Conservation (phyloP, 2,113 vertebrate genomes). For the Chamaetylas fuelleborni region DNA sequence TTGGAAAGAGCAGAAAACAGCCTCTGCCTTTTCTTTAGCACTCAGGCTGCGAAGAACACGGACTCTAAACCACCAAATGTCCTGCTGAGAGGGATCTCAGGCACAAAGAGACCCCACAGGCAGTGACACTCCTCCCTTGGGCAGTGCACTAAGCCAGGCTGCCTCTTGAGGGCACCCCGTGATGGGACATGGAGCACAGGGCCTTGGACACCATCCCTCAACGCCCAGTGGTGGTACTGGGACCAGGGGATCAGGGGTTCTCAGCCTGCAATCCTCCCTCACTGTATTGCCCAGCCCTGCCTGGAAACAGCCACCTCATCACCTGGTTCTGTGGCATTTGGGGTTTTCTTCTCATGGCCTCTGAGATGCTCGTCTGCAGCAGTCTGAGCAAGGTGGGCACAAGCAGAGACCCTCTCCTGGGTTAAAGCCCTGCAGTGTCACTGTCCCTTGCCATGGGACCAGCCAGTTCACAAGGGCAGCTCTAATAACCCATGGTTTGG, state of each 20-base stretch:
- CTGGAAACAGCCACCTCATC: neutral
- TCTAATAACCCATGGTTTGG: neutral
- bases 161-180: constrained; percentile 44
- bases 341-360: neutral
- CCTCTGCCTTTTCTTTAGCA: too few species aligned
- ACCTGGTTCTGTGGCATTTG: neutral
- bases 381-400: neutral
- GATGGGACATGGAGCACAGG: neutral
- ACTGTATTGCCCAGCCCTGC: neutral
- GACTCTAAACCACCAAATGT: too few species aligned
- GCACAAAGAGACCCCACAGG: too few species aligned
- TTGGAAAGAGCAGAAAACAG: too few species aligned
- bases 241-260: neutral
- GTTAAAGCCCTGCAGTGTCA: neutral
- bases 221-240: accelerated
- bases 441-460: neutral
- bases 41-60: too few species aligned
- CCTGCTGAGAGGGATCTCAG: too few species aligned
- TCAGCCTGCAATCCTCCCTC: neutral
- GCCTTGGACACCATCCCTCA: neutral
- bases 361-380: neutral
- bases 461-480: neutral
- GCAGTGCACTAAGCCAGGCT: constrained; percentile 3
- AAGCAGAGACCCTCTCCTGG: neutral
- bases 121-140: neutral